A percentile compares a stretch with the other conserved stretches of the same genome.
Conservation (phyloP, 2,113 vertebrate species). For the Aspidoscelis tigris region DNA sequence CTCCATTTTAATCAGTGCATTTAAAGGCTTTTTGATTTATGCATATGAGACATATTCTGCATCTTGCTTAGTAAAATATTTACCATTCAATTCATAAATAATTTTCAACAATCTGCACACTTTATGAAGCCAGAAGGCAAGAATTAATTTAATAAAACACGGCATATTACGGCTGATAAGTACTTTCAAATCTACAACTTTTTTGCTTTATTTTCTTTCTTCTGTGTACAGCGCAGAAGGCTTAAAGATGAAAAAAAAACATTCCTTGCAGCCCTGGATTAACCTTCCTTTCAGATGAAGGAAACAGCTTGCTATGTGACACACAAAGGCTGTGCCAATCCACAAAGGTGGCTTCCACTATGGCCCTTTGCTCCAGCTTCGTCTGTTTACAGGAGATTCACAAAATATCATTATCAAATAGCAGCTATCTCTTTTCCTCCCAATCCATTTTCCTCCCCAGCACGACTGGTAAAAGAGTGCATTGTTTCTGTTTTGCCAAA, state of each 20-base stretch:
- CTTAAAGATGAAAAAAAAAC: constrained; percentile 1
- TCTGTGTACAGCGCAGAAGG: not conserved
- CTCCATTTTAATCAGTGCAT: constrained; percentile 17
- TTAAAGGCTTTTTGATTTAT: constrained; percentile 18
- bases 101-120: constrained; percentile 15
- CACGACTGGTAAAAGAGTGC: not conserved
- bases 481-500: not conserved
- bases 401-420: not conserved
- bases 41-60: not conserved
- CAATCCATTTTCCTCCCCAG: not conserved
- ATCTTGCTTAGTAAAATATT: not conserved
- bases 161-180: not conserved
- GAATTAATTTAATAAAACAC: not conserved
- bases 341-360: constrained; percentile 6
- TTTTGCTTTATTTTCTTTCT: not conserved
- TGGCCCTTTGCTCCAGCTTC: not conserved
- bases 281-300: not conserved
- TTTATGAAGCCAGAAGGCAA: not conserved
- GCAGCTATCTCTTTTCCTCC: not conserved
- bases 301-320: not conserved
- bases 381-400: not conserved
- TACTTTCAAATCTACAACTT: accelerated
- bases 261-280: not conserved
- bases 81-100: constrained; percentile 17
- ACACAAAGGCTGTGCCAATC: not conserved